Evolutionary conservation across 2,888 invertebrate species (phyloP).

Genomic region (Mythimna albipuncta): DNA sequence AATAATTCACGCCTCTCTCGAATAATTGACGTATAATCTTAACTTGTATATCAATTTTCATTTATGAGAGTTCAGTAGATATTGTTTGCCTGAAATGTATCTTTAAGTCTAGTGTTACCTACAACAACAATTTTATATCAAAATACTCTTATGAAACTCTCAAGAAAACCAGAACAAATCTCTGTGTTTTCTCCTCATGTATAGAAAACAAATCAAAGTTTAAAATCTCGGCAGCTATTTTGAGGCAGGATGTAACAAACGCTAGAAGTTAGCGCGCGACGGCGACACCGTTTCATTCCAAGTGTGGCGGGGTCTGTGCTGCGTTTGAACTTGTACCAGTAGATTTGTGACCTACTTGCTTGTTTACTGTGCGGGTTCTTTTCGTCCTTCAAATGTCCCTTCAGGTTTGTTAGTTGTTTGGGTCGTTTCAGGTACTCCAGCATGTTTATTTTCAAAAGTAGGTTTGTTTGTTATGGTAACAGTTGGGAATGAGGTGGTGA

Average conservation of each 20-base stretch:
- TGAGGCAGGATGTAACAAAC: constrained; percentile 73
- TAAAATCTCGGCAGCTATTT: constrained; percentile 71
- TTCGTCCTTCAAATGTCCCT: constrained; percentile 15
- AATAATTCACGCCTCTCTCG: no score
- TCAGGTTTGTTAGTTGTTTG: neutral
- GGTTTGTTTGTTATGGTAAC: neutral
- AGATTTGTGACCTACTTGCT: constrained; percentile 55
- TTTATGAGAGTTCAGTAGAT: neutral
- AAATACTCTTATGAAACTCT: constrained; percentile 3
- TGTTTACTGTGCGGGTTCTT: constrained; percentile 23
- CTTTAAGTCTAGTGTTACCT: neutral
- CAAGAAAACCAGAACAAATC: constrained; percentile 19
- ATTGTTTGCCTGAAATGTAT: neutral
- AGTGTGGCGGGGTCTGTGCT: constrained; percentile 63
- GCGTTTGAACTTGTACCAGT: constrained; percentile 48
- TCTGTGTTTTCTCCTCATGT: constrained; percentile 27
- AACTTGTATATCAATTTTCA: neutral
- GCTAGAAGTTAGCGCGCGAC: constrained; percentile 70
- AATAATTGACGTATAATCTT: neutral
- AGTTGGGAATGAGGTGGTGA: neutral
- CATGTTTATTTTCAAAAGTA: neutral
- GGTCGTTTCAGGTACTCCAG: neutral
- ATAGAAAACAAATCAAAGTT: constrained; percentile 76
- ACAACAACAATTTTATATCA: neutral
- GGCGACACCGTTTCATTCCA: constrained; percentile 77